Evolutionary conservation across 2,888 invertebrate genomes (phyloP), one percentile per base, ranked within the genome.

Genomic region (Heliothis peltigera): DNA sequence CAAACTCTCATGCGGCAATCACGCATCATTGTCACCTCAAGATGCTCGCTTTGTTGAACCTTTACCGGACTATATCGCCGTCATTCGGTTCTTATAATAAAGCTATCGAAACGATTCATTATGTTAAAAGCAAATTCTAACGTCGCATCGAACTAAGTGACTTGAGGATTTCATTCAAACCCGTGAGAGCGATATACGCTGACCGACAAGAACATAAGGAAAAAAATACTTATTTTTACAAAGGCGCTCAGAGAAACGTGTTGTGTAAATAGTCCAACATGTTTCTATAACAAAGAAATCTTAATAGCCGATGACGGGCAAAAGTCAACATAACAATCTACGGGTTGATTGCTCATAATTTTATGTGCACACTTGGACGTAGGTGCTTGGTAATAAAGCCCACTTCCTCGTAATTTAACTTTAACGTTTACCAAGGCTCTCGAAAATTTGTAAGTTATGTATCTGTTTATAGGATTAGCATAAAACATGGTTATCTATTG

Each of bases 181-280:
- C 87, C 92, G 91, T 92, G 92, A 92, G 93, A 93, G 87, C 90
- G 91, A 92, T 91, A 91, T 87, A 83, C 80, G 86, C 87, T 90
- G 90, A 88, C 89, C 88, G 86, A 88, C 88, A 87, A 86, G 84
- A 89, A 87, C 86, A 80, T 76, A 77, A 80, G 70, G 80, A 87
- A 93, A 93, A 92, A 92, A 90, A 85, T 72, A 89, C 89, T 91
- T 92, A 91, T 90, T 92, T 90, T 88, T 88, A 93, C 88, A 92
- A 93, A 91, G 88, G 84, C 87, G 82, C 86, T 91, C 90, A 91
- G 87, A 84, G 90, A 89, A 87, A 81, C 92, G 93, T 94, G 94
- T 93, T 94, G 93, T 93, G 92, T 95, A 95, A 94, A 95, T 94
- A 95, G 94, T 94, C 90, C 92, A 89, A 93, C 94, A 94, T 94